A percentile compares a stretch with the other conserved stretches of the same genome.
These are phyloP conservation scores for Calycopis cecrops DNA, from an alignment of 1,140 invertebrate genomes.

Conservation along the genomic window DNA sequence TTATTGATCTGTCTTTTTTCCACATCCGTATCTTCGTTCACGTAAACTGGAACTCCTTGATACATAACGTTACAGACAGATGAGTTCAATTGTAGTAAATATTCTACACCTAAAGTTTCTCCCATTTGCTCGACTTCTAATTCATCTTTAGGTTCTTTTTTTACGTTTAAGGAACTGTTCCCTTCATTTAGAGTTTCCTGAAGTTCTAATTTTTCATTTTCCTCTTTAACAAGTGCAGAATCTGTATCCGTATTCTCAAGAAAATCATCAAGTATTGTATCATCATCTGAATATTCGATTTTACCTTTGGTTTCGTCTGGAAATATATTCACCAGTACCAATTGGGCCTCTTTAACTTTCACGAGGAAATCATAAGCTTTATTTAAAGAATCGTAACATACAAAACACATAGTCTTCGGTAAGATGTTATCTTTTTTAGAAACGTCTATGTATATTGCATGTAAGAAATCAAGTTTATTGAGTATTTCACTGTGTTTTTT, in stretches of 20 bases:
- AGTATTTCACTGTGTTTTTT: conserved; percentile 39
- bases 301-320: conserved; percentile 21
- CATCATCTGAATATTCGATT: conserved; percentile 32
- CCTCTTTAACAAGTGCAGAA: conserved; percentile 23
- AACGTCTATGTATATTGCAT: conserved; percentile 46
- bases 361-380: conserved; percentile 50
- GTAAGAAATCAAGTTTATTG: conserved; percentile 43
- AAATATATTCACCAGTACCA: conserved; percentile 34
- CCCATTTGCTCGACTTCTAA: conserved; percentile 16
- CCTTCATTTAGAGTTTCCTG: not conserved
- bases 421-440: conserved; percentile 33
- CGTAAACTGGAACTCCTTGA: conserved; percentile 37
- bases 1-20: conserved; percentile 26
- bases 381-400: conserved; percentile 47
- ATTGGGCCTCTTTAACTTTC: conserved; percentile 46
- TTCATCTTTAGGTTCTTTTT: conserved; percentile 50
- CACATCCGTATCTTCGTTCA: conserved; percentile 34
- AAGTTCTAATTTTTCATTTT: conserved; percentile 12
- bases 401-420: conserved; percentile 54
- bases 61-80: conserved; percentile 37
- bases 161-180: conserved; percentile 27
- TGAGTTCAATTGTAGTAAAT: conserved; percentile 37
- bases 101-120: conserved; percentile 40
- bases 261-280: conserved; percentile 38
- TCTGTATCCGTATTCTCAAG: conserved; percentile 19